These are phyloP conservation scores for Kryphioiulus occultus DNA, from an alignment of 2,888 invertebrate genomes.

Conservation along the genomic window DNA sequence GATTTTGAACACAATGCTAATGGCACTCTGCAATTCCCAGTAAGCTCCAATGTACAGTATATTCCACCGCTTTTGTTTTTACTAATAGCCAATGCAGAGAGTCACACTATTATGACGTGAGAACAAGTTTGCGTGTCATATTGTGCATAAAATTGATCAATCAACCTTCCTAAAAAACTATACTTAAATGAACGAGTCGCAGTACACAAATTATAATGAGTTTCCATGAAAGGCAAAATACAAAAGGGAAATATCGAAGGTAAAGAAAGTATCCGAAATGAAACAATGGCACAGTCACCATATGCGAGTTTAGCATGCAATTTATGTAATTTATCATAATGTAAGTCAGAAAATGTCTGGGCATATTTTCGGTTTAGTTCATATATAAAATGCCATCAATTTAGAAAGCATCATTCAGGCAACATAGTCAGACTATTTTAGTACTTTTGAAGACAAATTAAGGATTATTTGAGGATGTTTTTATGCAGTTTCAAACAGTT, in stretches of 20 bases:
- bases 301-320: not conserved
- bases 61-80: not conserved
- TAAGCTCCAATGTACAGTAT: not conserved
- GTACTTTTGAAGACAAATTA: no score
- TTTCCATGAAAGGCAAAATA: not conserved
- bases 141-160: not conserved
- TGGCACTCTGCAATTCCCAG: not conserved
- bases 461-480: no score
- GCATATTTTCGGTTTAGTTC: no score
- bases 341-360: no score
- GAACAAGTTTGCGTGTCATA: not conserved
- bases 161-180: not conserved
- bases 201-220: not conserved
- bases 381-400: no score
- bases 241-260: not conserved
- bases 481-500: no score
- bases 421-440: no score
- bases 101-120: not conserved
- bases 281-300: no score
- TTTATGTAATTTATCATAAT: no score
- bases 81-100: not conserved
- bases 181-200: not conserved
- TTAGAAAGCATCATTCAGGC: no score
- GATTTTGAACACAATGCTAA: slow-evolving; percentile 13
- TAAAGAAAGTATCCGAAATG: not conserved